A percentile compares a stretch with the other conserved stretches of the same genome.
Evolutionary conservation across 2,888 invertebrate species (phyloP).

Genomic region (Drosophila helvetica): DNA sequence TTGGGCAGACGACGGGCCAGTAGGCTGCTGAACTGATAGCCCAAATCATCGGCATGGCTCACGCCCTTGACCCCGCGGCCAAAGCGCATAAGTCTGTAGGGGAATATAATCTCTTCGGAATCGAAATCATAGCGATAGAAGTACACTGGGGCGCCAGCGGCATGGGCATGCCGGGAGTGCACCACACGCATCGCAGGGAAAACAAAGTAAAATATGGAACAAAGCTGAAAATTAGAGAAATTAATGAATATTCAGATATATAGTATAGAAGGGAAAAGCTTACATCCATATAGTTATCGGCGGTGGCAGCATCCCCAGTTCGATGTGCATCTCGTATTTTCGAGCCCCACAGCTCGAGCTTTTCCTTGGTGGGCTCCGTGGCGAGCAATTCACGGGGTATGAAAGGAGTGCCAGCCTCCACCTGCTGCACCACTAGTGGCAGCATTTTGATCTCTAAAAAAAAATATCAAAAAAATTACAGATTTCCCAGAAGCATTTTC

Average conservation of each 20-base stretch:
- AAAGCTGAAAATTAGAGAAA: conserved; percentile 63
- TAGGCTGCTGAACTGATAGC: conserved; percentile 78
- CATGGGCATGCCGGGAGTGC: conserved; percentile 74
- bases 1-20: conserved; percentile 67
- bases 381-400: conserved; percentile 77
- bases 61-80: conserved; percentile 81
- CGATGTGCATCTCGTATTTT: conserved; percentile 77
- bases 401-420: conserved; percentile 66
- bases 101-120: conserved; percentile 79
- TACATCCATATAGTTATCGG: conserved; percentile 79
- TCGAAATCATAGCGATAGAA: conserved; percentile 83
- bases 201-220: conserved; percentile 62
- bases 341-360: conserved; percentile 61
- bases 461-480: neutral
- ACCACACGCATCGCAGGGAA: conserved; percentile 77
- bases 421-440: conserved; percentile 57
- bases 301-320: conserved; percentile 68
- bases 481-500: neutral
- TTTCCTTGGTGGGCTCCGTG: conserved; percentile 56
- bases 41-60: conserved; percentile 82
- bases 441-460: conserved; percentile 56
- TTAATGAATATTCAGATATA: neutral
- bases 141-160: conserved; percentile 78
- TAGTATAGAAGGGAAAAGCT: conserved; percentile 22
- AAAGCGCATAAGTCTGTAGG: conserved; percentile 75